Percentiles rank a stretch among this genome's conserved stretches.
phyloP scores from a whole-genome alignment of 2,888 invertebrate genomes.

The Liodrosophila aerea region DNA sequence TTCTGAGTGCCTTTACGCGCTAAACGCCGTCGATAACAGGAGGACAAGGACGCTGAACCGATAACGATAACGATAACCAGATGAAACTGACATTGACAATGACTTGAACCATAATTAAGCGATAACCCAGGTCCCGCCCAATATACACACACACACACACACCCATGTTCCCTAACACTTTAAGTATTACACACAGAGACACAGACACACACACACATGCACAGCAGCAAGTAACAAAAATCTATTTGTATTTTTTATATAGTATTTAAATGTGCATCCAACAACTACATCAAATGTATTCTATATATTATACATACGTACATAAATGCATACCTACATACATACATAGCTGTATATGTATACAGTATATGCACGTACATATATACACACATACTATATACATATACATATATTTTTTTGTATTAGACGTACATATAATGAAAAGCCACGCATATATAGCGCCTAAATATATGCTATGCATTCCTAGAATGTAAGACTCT shows the following conservation, averaged over 20 bases:
- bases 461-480: slow-evolving; percentile 48
- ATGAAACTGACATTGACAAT: neutral
- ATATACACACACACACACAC: slow-evolving; percentile 12
- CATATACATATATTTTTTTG: slow-evolving; percentile 40
- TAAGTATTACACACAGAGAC: slow-evolving; percentile 11
- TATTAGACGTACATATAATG: slow-evolving; percentile 33
- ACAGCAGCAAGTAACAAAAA: slow-evolving; percentile 45
- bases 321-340: neutral
- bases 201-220: slow-evolving; percentile 20
- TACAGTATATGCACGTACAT: slow-evolving; percentile 11
- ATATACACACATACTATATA: slow-evolving; percentile 9
- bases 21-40: slow-evolving; percentile 31
- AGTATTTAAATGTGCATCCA: slow-evolving; percentile 62
- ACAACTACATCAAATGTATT: slow-evolving; percentile 61
- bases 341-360: slow-evolving; percentile 12
- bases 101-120: neutral
- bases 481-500: slow-evolving; percentile 57
- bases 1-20: slow-evolving; percentile 82
- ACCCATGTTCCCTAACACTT: no score
- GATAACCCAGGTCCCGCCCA: slow-evolving; percentile 40
- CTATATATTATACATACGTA: slow-evolving; percentile 33
- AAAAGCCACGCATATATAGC: slow-evolving; percentile 25
- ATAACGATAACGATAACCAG: slow-evolving; percentile 7
- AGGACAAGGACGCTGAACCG: slow-evolving; percentile 1
- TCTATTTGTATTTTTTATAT: slow-evolving; percentile 74